Conservation (phyloP, 2,888 invertebrate species). For the Scaptomyza tumidula region DNA sequence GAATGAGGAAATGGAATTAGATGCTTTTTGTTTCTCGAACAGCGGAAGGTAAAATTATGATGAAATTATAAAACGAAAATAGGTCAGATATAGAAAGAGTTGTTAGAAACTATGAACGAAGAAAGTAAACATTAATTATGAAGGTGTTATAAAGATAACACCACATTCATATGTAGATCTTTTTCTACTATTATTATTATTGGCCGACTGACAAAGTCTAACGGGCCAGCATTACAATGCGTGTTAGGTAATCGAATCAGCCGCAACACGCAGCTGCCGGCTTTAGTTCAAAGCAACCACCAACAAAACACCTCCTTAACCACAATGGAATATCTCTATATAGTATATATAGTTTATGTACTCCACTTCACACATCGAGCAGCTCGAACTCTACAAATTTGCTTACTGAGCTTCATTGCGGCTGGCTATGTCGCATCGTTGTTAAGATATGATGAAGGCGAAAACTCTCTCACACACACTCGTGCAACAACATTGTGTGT, state of each 20-base stretch:
- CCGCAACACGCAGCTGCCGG: slow-evolving; percentile 19
- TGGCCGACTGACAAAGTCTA: not conserved
- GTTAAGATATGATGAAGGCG: too few species aligned
- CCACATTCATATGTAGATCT: slow-evolving; percentile 17
- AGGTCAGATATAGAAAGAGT: not conserved
- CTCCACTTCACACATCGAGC: slow-evolving; percentile 28
- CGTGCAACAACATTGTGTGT: slow-evolving; percentile 20
- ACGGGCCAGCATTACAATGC: slow-evolving; percentile 24
- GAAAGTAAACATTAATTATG: not conserved
- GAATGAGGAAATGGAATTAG: slow-evolving; percentile 22
- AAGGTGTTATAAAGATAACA: slow-evolving; percentile 4
- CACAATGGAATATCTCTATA: slow-evolving; percentile 15
- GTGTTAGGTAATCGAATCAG: slow-evolving; percentile 36
- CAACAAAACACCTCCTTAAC: not conserved
- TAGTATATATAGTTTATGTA: not conserved
- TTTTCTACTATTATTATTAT: not conserved
- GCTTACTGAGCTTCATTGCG: slow-evolving; percentile 30
- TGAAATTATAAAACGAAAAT: not conserved
- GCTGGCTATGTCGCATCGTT: slow-evolving; percentile 13
- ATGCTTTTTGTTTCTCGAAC: not conserved
- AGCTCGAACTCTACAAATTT: slow-evolving; percentile 18
- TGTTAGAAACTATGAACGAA: not conserved
- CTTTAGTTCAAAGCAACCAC: slow-evolving; percentile 39
- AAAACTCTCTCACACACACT: slow-evolving; percentile 55
- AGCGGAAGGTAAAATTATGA: not conserved